Base-by-base conservation (phyloP, 1,140 invertebrate species). In the Drosophila ananassae region DNA sequence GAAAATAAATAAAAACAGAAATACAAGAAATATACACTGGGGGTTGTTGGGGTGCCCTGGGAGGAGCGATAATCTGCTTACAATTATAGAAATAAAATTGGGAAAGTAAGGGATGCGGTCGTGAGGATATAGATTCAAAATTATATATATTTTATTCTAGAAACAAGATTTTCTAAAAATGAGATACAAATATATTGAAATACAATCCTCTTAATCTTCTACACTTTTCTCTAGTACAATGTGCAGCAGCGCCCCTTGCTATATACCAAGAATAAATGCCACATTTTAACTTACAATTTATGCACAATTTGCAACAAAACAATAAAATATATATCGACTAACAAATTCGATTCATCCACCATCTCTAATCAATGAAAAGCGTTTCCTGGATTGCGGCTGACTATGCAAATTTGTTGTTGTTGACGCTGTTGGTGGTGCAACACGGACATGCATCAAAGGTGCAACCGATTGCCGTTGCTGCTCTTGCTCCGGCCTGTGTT, bases 401-500 rank as follows among this genome's bases (percentile, higher is more conserved):
- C 41, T 58, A 54, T 64, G 60, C 53, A 58, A 59, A 69, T 69
- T 68, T 55, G 50, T 67, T 73, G 61, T 50, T 54, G 54, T 66
- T 37, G 52, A 50, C 63, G 73, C 68, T 62, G 68, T 64, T 77
- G 81, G 81, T 84, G 81, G 73, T 85, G 81, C 73, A 60, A 79
- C 72, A 85, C 68, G 73, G 82, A 78, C 82, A 82, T 78, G 82
- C 82, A 78, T 85, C 78, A 82, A 85, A 85, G 82, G 82, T 87
- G 82, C 82, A 81, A 78, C 69, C 82, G 82, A 85, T 68, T 85
- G 62, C 62, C 34, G 34, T 63, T 62, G 63, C 47, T 46, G 77
- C 34, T 37, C 9, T n/a, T 37, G 34, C 34, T 37, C 9, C 12
- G 9, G 0, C 12, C 12, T 37, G 9, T 12, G 34, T 28, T 28